Base-by-base conservation (phyloP, 1,140 invertebrate species). In the Micrasema minimum region DNA sequence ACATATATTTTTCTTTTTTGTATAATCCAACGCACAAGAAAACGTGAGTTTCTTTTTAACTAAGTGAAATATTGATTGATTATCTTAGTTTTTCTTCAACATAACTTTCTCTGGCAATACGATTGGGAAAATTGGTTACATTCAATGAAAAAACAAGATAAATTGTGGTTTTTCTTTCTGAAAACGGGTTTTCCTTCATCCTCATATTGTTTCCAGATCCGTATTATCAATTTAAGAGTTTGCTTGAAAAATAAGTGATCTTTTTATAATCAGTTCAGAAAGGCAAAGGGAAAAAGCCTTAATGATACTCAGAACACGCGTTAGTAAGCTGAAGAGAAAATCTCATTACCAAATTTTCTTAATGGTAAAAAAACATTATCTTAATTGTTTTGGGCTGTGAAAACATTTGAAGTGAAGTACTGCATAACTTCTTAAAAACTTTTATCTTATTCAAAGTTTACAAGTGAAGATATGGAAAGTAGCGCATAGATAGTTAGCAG, bases 1-100 rank as follows among this genome's bases (percentile, higher is more conserved):
- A n/a, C n/a, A n/a, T n/a, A n/a, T n/a, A n/a, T n/a, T n/a, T n/a
- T n/a, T n/a, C n/a, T n/a, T n/a, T n/a, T n/a, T n/a, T n/a, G n/a
- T n/a, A n/a, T n/a, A n/a, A n/a, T n/a, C n/a, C n/a, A n/a, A n/a
- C n/a, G 3, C 26, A 31, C 7, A 31, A 31, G 7, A 7, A 31
- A 31, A 31, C 7, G 26, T 31, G 26, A 31, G 26, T 31, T 31
- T 31, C 7, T 35, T 37, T 55, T 55, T 35, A 31, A 23, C 12
- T 31, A 35, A 31, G 51, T 55, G 51, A 37, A 37, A 55, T 14
- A 55, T 55, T 55, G 51, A 55, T 55, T 55, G 51, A 55, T 55
- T 31, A 37, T 55, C 26, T 55, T n/a, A 0, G 51, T 31, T 35
- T 37, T 31, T 35, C 26, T 7, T 31, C 14, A 20, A 31, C 26